A percentile compares a stretch with the other conserved stretches of the same genome.
phyloP scores from a whole-genome alignment of 2,113 vertebrate genomes.

The Dolichallabes microphthalmus region DNA sequence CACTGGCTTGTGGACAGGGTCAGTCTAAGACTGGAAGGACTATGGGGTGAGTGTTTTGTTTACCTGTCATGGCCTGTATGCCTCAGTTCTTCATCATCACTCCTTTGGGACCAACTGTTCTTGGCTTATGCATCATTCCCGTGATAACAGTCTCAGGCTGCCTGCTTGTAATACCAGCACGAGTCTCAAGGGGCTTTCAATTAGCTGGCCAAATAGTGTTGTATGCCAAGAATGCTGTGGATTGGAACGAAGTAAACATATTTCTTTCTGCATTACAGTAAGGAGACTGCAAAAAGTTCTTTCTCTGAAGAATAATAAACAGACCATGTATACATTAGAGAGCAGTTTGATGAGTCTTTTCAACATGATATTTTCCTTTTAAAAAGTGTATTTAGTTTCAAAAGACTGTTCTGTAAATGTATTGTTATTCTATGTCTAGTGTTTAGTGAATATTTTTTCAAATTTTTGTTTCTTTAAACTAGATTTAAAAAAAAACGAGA shows the following conservation, averaged over 20 bases:
- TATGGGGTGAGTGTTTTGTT: constrained; percentile 46
- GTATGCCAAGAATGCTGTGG: constrained; percentile 39
- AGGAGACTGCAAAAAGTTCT: constrained; percentile 35
- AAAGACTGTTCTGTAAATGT: background rate
- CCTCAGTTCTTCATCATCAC: constrained; percentile 39
- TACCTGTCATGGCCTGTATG: constrained; percentile 50
- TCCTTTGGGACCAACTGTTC: constrained; percentile 40
- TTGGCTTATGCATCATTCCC: constrained; percentile 32
- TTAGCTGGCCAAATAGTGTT: constrained; percentile 46
- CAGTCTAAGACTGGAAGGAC: constrained; percentile 23
- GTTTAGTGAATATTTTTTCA: background rate
- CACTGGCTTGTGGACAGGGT: constrained; percentile 52
- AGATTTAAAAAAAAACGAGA: background rate
- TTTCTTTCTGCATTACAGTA: constrained; percentile 26
- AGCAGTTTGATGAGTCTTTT: background rate
- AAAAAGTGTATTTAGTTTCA: background rate
- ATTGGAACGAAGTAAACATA: constrained; percentile 50
- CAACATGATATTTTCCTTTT: background rate
- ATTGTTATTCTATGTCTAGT: background rate
- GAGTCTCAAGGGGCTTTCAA: constrained; percentile 51
- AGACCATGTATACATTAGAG: constrained; percentile 1
- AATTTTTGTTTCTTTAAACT: background rate
- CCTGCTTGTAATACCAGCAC: constrained; percentile 29
- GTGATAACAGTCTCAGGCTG: constrained; percentile 45
- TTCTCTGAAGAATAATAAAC: constrained; percentile 24